These are phyloP conservation scores for Agriopis marginaria DNA, from an alignment of 2,888 invertebrate species.

Conservation along the genomic window DNA sequence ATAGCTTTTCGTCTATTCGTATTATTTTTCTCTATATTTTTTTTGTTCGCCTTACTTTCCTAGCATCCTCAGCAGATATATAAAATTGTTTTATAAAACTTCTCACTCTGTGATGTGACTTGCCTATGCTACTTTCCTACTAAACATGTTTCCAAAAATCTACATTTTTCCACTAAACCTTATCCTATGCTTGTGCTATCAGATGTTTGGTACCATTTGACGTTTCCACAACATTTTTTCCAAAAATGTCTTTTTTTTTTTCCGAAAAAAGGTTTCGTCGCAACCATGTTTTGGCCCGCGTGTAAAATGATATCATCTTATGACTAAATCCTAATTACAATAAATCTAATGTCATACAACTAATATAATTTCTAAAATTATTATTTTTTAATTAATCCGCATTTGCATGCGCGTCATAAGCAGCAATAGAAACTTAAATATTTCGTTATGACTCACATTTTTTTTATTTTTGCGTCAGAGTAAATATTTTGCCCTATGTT, in stretches of 20 bases:
- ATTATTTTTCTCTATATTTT: constrained; percentile 46
- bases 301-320: constrained; percentile 69
- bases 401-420: constrained; percentile 72
- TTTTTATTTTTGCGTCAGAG: constrained; percentile 47
- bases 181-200: constrained; percentile 74
- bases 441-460: constrained; percentile 82
- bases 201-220: constrained; percentile 67
- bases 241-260: constrained; percentile 49
- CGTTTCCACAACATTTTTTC: constrained; percentile 44
- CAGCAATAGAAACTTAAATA: constrained; percentile 68
- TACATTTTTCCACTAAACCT: constrained; percentile 76
- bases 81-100: constrained; percentile 70
- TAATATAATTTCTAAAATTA: constrained; percentile 79
- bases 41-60: constrained; percentile 53
- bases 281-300: constrained; percentile 81
- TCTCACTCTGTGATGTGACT: constrained; percentile 73
- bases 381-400: constrained; percentile 50
- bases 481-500: constrained; percentile 37
- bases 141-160: constrained; percentile 86
- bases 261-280: constrained; percentile 54
- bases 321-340: constrained; percentile 49
- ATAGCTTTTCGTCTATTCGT: constrained; percentile 43
- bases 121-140: constrained; percentile 68
- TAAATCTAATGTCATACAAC: constrained; percentile 54
- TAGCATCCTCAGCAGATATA: constrained; percentile 64